Conservation (phyloP, 2,797 vertebrate genomes). For the Echeneis naucrates region DNA sequence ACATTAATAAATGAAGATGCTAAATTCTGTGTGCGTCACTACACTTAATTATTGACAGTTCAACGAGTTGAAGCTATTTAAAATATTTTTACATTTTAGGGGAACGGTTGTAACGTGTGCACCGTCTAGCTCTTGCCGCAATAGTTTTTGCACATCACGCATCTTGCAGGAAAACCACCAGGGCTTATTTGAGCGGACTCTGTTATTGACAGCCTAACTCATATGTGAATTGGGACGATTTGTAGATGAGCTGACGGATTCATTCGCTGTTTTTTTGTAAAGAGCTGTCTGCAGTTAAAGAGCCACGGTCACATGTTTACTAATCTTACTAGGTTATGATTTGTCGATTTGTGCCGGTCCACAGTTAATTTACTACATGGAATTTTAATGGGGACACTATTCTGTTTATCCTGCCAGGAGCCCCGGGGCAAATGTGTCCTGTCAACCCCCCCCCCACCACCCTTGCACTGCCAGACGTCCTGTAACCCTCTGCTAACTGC, state of each 20-base stretch:
- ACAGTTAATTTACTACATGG: conserved; percentile 65
- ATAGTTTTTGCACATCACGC: conserved; percentile 12
- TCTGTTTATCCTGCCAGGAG: conserved; percentile 53
- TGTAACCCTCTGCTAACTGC: conserved; percentile 57
- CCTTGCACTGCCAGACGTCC: conserved; percentile 46
- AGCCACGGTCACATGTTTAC: conserved; percentile 40
- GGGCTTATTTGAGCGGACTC: conserved; percentile 40
- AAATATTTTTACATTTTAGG: neutral
- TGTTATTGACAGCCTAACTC: conserved; percentile 31
- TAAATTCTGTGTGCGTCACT: neutral
- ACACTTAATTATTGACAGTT: neutral
- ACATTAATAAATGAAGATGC: neutral
- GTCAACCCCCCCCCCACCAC: neutral
- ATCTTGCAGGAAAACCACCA: conserved; percentile 13
- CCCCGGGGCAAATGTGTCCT: conserved; percentile 54
- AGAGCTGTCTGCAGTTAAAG: conserved; percentile 31
- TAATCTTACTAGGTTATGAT: conserved; percentile 26
- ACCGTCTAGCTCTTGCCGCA: neutral
- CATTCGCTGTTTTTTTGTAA: conserved; percentile 40
- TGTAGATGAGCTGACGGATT: conserved; percentile 14
- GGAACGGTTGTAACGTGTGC: too few relatives aligned
- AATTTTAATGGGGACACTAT: conserved; percentile 64
- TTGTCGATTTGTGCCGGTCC: conserved; percentile 55
- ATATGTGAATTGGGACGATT: conserved; percentile 12
- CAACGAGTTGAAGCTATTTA: neutral